Conservation (phyloP, 1,140 invertebrate genomes). For the Bombus waltoni region DNA sequence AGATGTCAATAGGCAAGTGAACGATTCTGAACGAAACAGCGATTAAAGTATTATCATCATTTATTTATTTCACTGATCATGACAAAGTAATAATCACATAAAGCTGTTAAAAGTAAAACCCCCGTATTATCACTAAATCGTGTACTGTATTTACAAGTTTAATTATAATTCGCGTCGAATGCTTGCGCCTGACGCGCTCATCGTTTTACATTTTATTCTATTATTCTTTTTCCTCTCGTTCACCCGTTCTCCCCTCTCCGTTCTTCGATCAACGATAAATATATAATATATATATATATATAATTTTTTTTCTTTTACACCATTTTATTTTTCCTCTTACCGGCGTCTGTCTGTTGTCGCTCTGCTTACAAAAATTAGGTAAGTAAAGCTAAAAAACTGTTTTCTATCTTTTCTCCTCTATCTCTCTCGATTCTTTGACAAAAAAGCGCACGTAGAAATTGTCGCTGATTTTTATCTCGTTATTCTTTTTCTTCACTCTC, state of each 20-base stretch:
- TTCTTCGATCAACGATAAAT: conserved; percentile 67
- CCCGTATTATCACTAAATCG: conserved; percentile 75
- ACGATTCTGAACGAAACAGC: neutral
- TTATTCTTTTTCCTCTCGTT: conserved; percentile 23
- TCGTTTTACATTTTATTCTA: conserved; percentile 10
- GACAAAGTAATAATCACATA: conserved; percentile 81
- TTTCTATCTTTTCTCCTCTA: conserved; percentile 25
- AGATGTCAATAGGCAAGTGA: neutral
- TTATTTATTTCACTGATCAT: conserved; percentile 80
- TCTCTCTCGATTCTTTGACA: conserved; percentile 32
- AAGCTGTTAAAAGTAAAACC: conserved; percentile 77
- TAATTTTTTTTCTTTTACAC: conserved; percentile 38
- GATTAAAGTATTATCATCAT: conserved; percentile 76
- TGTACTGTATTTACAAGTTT: conserved; percentile 75
- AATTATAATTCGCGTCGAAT: conserved; percentile 50
- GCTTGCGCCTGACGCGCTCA: conserved; percentile 30
- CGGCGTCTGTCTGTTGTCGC: conserved; percentile 33
- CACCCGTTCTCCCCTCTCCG: conserved; percentile 1
- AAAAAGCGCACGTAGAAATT: conserved; percentile 41
- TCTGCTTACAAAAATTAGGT: conserved; percentile 60
- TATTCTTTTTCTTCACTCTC: neutral
- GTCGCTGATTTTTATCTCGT: neutral
- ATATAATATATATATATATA: conserved; percentile 67
- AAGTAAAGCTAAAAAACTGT: conserved; percentile 59
- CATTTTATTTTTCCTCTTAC: neutral